A percentile compares a stretch with the other conserved stretches of the same genome.
Conservation (phyloP, 2,113 vertebrate species). For the Anoplopoma fimbria region DNA sequence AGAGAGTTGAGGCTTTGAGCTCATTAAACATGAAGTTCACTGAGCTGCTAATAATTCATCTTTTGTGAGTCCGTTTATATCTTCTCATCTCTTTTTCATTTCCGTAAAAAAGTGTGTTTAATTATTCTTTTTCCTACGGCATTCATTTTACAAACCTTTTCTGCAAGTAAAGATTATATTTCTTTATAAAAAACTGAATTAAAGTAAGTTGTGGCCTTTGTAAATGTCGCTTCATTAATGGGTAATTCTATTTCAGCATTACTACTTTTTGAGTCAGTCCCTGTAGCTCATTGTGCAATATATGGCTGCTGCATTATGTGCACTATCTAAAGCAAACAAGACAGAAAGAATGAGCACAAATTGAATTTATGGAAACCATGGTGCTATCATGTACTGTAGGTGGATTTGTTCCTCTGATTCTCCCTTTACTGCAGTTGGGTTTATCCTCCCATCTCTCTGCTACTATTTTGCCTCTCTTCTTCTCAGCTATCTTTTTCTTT, state of each 20-base stretch:
- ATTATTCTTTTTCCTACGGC: not conserved
- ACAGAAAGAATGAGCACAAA: not conserved
- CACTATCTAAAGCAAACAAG: not conserved
- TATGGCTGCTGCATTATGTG: no score
- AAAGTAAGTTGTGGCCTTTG: not conserved
- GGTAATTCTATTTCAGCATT: not conserved
- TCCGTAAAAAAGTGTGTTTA: not conserved
- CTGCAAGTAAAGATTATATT: not conserved
- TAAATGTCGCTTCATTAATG: no score
- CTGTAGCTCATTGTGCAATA: not conserved
- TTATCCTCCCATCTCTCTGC: no score
- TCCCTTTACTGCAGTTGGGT: no score
- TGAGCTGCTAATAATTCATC: not conserved
- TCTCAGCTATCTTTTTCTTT: no score
- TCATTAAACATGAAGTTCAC: conserved; percentile 11
- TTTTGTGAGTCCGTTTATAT: not conserved
- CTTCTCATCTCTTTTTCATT: not conserved
- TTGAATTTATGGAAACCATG: not conserved
- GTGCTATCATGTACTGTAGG: not conserved
- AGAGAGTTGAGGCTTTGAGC: not conserved
- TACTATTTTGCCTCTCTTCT: no score
- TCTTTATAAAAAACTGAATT: not conserved
- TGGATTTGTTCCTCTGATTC: not conserved
- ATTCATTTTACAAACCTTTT: not conserved
- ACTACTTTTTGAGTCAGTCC: not conserved